Conservation (phyloP, 2,113 vertebrate genomes). For the Cinclus cinclus region DNA sequence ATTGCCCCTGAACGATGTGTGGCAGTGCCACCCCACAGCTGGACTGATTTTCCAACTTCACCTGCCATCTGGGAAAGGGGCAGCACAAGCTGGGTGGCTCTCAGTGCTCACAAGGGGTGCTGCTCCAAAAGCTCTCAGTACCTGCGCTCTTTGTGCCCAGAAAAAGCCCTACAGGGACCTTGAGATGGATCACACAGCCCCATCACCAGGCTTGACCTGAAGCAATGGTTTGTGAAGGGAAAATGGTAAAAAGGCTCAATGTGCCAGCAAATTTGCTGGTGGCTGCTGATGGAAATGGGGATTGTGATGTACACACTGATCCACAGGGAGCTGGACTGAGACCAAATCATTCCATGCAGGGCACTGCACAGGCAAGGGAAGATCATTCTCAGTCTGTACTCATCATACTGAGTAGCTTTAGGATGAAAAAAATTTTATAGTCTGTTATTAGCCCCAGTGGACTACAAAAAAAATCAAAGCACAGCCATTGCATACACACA, state of each 20-base stretch:
- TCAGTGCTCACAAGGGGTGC: neutral
- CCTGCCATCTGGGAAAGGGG: neutral
- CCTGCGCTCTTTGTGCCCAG: neutral
- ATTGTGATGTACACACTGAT: conserved; percentile 4
- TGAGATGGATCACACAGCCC: neutral
- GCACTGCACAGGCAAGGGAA: neutral
- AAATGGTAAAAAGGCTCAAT: neutral
- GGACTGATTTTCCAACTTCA: neutral
- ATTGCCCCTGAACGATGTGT: neutral
- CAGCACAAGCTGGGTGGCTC: neutral
- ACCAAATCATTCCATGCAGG: conserved; percentile 28
- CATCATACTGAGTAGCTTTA: neutral
- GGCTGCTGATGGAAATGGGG: neutral
- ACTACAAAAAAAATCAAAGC: neutral
- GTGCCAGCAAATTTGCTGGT: conserved; percentile 20
- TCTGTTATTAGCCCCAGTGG: neutral
- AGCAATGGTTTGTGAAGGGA: conserved; percentile 37
- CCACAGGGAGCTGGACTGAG: conserved; percentile 27
- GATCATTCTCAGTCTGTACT: neutral
- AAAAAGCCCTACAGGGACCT: neutral
- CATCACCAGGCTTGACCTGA: neutral
- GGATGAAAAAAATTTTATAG: neutral
- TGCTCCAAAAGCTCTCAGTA: neutral
- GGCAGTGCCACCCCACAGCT: neutral
- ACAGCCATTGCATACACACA: neutral